phyloP scores from a whole-genome alignment of 2,888 invertebrate genomes.

The Xylocampa areola region DNA sequence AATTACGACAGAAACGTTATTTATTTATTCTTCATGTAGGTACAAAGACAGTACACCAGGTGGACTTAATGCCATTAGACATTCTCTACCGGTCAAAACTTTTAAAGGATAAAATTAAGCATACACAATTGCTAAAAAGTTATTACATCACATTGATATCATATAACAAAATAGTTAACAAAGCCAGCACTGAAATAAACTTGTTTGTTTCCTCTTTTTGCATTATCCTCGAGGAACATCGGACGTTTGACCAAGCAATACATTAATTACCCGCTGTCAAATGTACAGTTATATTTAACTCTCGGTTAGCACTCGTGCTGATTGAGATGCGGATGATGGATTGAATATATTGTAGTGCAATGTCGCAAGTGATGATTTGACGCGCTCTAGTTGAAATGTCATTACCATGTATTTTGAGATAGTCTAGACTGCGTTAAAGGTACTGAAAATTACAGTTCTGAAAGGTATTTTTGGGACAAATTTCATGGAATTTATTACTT shows the following conservation, averaged over 20 bases:
- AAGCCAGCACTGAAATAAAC: slow-evolving; percentile 56
- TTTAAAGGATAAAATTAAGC: slow-evolving; percentile 2
- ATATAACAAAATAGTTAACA: slow-evolving; percentile 45
- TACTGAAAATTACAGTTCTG: not conserved
- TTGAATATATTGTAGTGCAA: slow-evolving; percentile 11
- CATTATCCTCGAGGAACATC: slow-evolving; percentile 60
- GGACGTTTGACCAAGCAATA: slow-evolving; percentile 21
- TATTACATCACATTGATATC: slow-evolving; percentile 28
- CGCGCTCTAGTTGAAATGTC: slow-evolving; percentile 39
- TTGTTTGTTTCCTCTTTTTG: slow-evolving; percentile 65
- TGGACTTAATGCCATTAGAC: no score
- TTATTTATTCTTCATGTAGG: no score
- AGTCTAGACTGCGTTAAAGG: slow-evolving; percentile 21
- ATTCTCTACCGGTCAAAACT: no score
- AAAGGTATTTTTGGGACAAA: not conserved
- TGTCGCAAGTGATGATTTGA: slow-evolving; percentile 9
- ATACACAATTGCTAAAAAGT: no score
- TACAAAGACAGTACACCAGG: no score
- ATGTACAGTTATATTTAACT: slow-evolving; percentile 56
- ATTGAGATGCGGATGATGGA: slow-evolving; percentile 44
- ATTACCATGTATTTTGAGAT: slow-evolving; percentile 42
- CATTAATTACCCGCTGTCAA: slow-evolving; percentile 56
- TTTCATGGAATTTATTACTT: not conserved
- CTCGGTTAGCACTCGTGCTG: slow-evolving; percentile 27
- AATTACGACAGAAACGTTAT: no score